phyloP scores from a whole-genome alignment of 2,888 invertebrate species.

The Druceiella hillmani region DNA sequence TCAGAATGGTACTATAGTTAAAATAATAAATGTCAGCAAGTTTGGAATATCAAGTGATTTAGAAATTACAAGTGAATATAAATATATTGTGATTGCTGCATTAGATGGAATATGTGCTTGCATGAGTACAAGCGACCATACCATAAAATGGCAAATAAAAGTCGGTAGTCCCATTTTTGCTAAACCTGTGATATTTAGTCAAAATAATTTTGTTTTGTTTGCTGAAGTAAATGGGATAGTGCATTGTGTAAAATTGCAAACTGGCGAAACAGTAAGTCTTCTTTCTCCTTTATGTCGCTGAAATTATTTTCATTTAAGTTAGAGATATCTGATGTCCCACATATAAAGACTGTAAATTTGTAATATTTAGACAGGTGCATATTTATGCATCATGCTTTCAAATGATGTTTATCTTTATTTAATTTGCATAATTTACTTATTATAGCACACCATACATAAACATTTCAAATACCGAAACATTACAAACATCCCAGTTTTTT shows the following conservation, averaged over 20 bases:
- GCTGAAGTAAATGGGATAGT: conserved; percentile 53
- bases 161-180: conserved; percentile 61
- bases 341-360: no score
- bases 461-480: no score
- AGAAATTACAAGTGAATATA: conserved; percentile 33
- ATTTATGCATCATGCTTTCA: no score
- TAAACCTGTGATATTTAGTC: conserved; percentile 51
- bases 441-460: no score
- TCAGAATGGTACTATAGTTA: conserved; percentile 44
- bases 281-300: no score
- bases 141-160: conserved; percentile 56
- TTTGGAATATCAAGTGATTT: conserved; percentile 48
- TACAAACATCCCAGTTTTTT: no score
- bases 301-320: no score
- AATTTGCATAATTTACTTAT: no score
- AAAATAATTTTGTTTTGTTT: conserved; percentile 50
- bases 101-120: conserved; percentile 55
- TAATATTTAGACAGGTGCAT: no score
- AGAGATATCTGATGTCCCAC: no score
- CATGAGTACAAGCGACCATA: conserved; percentile 41
- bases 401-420: no score
- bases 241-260: conserved; percentile 45
- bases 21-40: conserved; percentile 35
- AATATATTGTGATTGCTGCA: conserved; percentile 46
- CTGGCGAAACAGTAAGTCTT: conserved; percentile 46